Percentiles rank a stretch among this genome's conserved stretches.
Evolutionary conservation across 2,888 invertebrate genomes (phyloP).

Genomic region (Chymomyza amoena): DNA sequence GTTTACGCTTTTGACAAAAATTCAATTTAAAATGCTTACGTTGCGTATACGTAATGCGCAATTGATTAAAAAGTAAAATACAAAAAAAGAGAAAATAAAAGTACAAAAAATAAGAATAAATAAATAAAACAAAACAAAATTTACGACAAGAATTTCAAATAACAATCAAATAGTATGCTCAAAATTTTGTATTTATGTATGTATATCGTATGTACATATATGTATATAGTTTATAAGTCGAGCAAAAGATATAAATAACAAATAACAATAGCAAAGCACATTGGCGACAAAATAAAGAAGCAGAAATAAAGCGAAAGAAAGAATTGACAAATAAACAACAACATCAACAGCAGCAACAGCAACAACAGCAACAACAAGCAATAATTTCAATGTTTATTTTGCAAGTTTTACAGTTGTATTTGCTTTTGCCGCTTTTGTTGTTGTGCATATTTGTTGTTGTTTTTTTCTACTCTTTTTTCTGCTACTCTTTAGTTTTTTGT

Average conservation of each 20-base stretch:
- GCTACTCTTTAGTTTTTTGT: constrained; percentile 17
- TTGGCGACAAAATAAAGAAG: constrained; percentile 32
- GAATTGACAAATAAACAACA: constrained; percentile 3
- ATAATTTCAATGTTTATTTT: constrained; percentile 40
- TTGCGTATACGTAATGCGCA: neutral
- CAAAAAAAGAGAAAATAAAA: neutral
- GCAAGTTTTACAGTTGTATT: constrained; percentile 38
- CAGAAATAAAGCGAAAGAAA: constrained; percentile 35
- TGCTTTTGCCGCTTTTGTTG: constrained; percentile 19
- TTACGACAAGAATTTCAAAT: neutral
- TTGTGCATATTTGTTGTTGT: constrained; percentile 22
- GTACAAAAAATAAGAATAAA: neutral
- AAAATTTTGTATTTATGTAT: neutral
- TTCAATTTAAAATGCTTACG: neutral
- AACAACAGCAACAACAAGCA: constrained; percentile 13
- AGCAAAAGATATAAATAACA: constrained; percentile 45
- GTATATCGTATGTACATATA: neutral
- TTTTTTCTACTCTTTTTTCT: constrained; percentile 10
- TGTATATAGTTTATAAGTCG: neutral
- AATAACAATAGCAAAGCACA: constrained; percentile 16
- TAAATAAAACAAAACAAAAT: neutral
- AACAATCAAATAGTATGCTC: neutral
- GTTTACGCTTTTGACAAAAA: neutral
- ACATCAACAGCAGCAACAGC: neutral
- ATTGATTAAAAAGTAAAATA: neutral